Evolutionary conservation across 2,888 invertebrate species (phyloP).

Genomic region (Melanostoma mellinum): DNA sequence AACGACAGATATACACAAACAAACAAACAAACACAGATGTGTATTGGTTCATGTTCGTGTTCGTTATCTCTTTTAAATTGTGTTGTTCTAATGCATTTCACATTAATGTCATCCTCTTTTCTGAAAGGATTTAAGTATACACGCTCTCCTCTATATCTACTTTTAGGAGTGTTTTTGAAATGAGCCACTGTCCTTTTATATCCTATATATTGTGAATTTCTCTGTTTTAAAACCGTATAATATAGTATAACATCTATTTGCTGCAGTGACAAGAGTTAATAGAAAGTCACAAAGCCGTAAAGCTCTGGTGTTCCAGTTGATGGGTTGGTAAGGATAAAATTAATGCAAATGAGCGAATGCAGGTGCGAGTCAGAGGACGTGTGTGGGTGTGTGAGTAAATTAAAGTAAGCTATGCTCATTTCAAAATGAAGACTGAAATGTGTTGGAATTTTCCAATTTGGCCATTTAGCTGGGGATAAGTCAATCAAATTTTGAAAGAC

Average conservation of each 20-base stretch:
- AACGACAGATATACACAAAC: background rate
- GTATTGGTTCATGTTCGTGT: background rate
- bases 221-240: background rate
- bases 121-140: background rate
- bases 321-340: background rate
- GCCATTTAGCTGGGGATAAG: too few relatives aligned
- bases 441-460: too few relatives aligned
- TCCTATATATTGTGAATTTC: background rate
- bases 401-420: too few relatives aligned
- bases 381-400: too few relatives aligned
- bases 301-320: background rate
- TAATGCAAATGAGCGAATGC: background rate
- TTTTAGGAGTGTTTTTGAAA: slow-evolving; percentile 4
- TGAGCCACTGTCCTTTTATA: background rate
- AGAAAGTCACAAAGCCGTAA: background rate
- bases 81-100: slow-evolving; percentile 50
- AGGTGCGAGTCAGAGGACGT: too few relatives aligned
- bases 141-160: background rate
- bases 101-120: slow-evolving; percentile 48
- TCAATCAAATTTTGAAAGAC: too few relatives aligned
- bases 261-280: background rate
- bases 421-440: too few relatives aligned
- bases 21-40: too few relatives aligned
- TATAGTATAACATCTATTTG: background rate
- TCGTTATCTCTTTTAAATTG: slow-evolving; percentile 6